Evolutionary conservation across 2,113 vertebrate genomes (phyloP), one percentile per base, ranked within the genome.

Genomic region (Hipposideros armiger): DNA sequence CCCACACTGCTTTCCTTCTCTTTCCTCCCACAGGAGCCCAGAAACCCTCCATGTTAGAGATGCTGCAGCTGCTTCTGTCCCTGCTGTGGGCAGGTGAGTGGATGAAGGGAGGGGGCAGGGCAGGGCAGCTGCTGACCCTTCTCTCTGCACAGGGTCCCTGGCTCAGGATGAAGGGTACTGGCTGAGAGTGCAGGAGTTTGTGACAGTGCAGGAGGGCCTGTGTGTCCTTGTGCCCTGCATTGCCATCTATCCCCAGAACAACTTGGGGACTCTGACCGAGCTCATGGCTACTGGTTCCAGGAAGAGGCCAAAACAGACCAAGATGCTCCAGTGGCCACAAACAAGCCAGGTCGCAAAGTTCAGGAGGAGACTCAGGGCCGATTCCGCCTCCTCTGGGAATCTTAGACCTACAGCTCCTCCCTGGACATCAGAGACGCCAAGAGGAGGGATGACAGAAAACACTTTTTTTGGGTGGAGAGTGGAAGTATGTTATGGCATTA

Each of bases 291-390:
- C 62, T 93, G 28, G 62, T 64, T 64, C 62, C 28, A 11, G 26
- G 62, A 7, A 0, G 4, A 9, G 9, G 1, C 3, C 0, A 0
- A 4, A 0, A 0, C 0, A 17, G 0, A 0, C 0, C 0, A 0
- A 0, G 3, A 1, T 26, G 0, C 0, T 6, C 56, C 3, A 0
- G 90, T 97, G 77, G 94, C 85, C 87, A 97, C 93, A 9, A 94
- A 47, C 42, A 0, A 84, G 3, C 14, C 0, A 13, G 0, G 0
- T 0, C 0, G 0, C 0, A 0, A 0, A 0, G 28, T 74, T 13
- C 6, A 9, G 16, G 0, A 0, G 5, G 28, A 0, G 0, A 26
- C 81, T 4, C 0, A 0, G 40, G 58, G 28, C 16, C 74, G 90
- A 85, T 97, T 97, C 45, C 2, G 3, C 4, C 82, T 97, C 7